A percentile compares a stretch with the other conserved stretches of the same genome.
These are phyloP conservation scores for Drosophila sturtevanti DNA, from an alignment of 1,140 invertebrate genomes.

Conservation along the genomic window DNA sequence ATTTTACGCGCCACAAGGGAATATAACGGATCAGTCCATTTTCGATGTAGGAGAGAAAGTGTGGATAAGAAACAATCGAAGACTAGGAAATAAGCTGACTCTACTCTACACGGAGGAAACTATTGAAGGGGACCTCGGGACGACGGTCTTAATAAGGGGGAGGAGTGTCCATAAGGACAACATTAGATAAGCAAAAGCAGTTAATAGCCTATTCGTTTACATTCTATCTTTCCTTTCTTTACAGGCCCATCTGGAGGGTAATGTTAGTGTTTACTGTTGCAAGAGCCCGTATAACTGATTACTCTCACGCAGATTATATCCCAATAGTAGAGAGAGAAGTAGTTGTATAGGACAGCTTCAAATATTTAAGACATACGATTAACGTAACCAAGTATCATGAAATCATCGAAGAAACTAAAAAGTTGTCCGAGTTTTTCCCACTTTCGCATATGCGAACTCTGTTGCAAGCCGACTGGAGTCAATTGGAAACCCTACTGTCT, in stretches of 20 bases:
- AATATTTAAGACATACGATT: neutral
- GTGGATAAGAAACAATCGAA: neutral
- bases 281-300: neutral
- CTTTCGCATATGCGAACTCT: too few species aligned
- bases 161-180: neutral
- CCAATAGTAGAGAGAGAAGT: neutral
- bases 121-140: neutral
- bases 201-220: neutral
- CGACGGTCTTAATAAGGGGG: neutral
- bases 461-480: too few species aligned
- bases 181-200: neutral
- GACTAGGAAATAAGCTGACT: neutral
- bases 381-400: neutral
- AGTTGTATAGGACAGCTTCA: neutral
- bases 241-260: neutral
- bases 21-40: constrained; percentile 15
- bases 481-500: too few species aligned
- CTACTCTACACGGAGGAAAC: neutral
- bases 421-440: neutral
- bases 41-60: constrained; percentile 3
- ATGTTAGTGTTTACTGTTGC: neutral
- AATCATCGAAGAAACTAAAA: neutral
- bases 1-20: constrained; percentile 16
- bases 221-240: neutral
- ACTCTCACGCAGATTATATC: neutral